These are phyloP conservation scores for Paracentrotus lividus DNA, from an alignment of 53 echinoderm and acorn worm genomes.

Conservation along the genomic window DNA sequence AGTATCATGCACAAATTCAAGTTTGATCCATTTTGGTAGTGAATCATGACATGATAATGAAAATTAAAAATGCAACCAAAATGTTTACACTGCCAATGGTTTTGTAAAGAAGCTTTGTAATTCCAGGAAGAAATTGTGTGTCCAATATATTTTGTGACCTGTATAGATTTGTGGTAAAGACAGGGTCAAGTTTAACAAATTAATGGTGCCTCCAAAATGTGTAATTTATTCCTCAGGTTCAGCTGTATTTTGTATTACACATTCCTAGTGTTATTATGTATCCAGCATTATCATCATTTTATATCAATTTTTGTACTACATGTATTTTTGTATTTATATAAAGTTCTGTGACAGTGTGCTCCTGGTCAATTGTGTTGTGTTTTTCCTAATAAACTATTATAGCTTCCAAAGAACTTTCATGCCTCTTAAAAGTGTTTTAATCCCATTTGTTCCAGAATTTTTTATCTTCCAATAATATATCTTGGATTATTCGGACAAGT, in stretches of 20 bases:
- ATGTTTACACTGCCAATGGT: neutral
- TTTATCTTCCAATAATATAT: too few relatives aligned
- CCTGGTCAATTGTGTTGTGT: conserved; percentile 21
- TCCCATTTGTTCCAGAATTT: neutral
- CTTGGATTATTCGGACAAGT: too few relatives aligned
- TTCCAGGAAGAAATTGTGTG: neutral
- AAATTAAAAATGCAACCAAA: neutral
- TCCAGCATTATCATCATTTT: neutral
- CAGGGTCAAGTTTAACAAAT: neutral
- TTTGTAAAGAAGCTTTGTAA: neutral
- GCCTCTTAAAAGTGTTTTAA: neutral
- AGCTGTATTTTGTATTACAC: conserved; percentile 31
- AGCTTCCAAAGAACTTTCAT: neutral
- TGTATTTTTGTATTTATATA: conserved; percentile 16
- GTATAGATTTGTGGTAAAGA: neutral
- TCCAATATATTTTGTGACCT: neutral
- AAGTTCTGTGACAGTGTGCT: conserved; percentile 34
- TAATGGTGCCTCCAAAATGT: neutral
- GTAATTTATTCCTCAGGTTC: neutral
- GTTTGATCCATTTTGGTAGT: neutral
- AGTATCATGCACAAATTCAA: neutral
- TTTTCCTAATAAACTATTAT: conserved; percentile 43
- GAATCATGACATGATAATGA: neutral
- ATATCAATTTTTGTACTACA: conserved; percentile 18
- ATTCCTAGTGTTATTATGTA: neutral